Conservation (phyloP, 1,140 invertebrate genomes). For the Drosophila nikananu region DNA sequence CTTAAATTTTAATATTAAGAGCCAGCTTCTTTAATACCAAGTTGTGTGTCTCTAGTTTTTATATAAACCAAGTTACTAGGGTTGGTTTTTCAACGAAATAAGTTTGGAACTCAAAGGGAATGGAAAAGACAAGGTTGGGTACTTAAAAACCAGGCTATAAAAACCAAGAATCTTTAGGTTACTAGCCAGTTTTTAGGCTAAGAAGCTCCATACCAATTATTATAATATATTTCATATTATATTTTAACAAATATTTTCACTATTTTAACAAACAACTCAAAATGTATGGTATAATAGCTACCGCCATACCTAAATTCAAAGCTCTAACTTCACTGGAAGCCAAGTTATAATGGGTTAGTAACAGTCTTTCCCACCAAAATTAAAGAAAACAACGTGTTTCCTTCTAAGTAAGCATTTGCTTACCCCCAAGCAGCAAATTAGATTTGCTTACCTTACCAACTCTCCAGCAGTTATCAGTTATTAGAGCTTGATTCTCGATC, state of each 20-base stretch:
- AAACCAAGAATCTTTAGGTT: not conserved
- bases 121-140: not conserved
- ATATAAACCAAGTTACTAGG: not conserved
- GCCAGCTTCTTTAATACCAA: not conserved
- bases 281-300: not conserved
- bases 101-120: not conserved
- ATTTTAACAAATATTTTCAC: not conserved
- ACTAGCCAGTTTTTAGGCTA: too few species aligned
- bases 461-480: conserved; percentile 14
- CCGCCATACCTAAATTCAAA: not conserved
- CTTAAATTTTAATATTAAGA: not conserved
- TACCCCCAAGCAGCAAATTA: conserved; percentile 10
- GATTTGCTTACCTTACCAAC: not conserved
- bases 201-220: too few species aligned
- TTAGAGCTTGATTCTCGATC: conserved; percentile 13
- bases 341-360: conserved; percentile 8
- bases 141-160: not conserved
- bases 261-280: too few species aligned
- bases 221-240: not conserved
- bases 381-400: too few species aligned
- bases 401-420: conserved; percentile 3
- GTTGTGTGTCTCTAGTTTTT: not conserved
- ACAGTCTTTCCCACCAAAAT: not conserved
- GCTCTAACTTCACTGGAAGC: not conserved
- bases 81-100: not conserved